Evolutionary conservation across 2,797 vertebrate genomes (phyloP), one percentile per base, ranked within the genome.

Genomic region (Lates japonicus): DNA sequence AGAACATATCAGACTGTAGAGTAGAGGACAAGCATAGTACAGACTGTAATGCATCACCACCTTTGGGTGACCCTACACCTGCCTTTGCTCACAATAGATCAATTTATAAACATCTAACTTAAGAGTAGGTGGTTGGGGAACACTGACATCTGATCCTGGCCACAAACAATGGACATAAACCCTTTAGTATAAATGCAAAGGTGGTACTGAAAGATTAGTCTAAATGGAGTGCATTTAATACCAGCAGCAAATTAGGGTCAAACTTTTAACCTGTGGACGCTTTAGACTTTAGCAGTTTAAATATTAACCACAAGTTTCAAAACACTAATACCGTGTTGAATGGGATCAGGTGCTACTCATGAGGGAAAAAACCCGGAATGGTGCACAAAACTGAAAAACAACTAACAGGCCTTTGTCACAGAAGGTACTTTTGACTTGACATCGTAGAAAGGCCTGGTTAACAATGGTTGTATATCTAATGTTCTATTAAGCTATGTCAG

Each of bases 101-200:
- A n/a, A n/a, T n/a, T n/a, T n/a, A n/a, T n/a, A n/a, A n/a, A n/a
- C n/a, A n/a, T n/a, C n/a, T n/a, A n/a, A n/a, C n/a, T n/a, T n/a
- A n/a, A n/a, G n/a, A n/a, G n/a, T n/a, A n/a, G n/a, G n/a, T n/a
- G n/a, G n/a, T n/a, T n/a, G n/a, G n/a, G 5, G 20, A 42, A 41
- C 69, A 22, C 17, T 41, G 76, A 65, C 58, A 75, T 72, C 59
- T 54, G 77, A 83, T 31, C 46, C n/a, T 41, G 19, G 31, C 20
- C 29, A 52, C 37, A 55, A n/a, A 79, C 64, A 70, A 57, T 14
- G 6, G 60, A 55, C 63, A 52, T 5, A 20, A 63, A 68, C 55
- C 51, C 0, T 20, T 25, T 19, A 19, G 4, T 60, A 35, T 4
- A 41, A 49, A 52, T 7, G 35, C 29, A 31, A 5, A 0, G 9